A percentile compares a stretch with the other conserved stretches of the same genome.
Conservation (phyloP, 2,888 invertebrate genomes). For the Eupeodes luniger region DNA sequence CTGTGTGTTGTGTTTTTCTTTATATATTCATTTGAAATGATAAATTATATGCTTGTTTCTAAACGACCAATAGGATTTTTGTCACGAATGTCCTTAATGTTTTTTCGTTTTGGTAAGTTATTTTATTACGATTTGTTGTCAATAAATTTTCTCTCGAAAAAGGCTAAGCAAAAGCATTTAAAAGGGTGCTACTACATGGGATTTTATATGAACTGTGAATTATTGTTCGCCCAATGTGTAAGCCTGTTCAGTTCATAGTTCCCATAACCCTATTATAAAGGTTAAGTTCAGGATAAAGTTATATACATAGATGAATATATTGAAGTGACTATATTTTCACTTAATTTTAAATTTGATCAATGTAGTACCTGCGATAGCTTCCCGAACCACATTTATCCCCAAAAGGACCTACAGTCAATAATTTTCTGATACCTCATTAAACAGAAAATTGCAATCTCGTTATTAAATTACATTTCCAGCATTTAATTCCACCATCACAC, state of each 20-base stretch:
- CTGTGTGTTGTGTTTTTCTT: neutral
- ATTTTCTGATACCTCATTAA: slow-evolving; percentile 23
- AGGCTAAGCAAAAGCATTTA: neutral
- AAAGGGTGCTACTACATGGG: neutral
- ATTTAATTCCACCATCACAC: slow-evolving; percentile 7
- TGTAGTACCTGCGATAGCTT: too few relatives aligned
- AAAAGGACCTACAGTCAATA: slow-evolving; percentile 6
- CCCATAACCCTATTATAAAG: too few relatives aligned
- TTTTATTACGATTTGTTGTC: slow-evolving; percentile 5
- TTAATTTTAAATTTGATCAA: neutral
- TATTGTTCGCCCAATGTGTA: too few relatives aligned
- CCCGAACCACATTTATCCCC: too few relatives aligned
- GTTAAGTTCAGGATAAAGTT: too few relatives aligned
- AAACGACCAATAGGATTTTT: neutral
- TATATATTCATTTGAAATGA: neutral
- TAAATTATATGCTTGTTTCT: neutral
- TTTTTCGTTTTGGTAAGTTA: neutral
- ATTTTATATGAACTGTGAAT: too few relatives aligned
- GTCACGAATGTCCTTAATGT: slow-evolving; percentile 19
- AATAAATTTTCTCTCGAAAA: neutral
- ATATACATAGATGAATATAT: too few relatives aligned
- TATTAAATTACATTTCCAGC: slow-evolving; percentile 33
- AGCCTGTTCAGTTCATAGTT: too few relatives aligned
- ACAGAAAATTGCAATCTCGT: slow-evolving; percentile 20
- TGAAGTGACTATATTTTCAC: neutral